A percentile compares a stretch with the other conserved stretches of the same genome.
Conservation (phyloP, 2,888 invertebrate species). For the Latrodectus elegans region DNA sequence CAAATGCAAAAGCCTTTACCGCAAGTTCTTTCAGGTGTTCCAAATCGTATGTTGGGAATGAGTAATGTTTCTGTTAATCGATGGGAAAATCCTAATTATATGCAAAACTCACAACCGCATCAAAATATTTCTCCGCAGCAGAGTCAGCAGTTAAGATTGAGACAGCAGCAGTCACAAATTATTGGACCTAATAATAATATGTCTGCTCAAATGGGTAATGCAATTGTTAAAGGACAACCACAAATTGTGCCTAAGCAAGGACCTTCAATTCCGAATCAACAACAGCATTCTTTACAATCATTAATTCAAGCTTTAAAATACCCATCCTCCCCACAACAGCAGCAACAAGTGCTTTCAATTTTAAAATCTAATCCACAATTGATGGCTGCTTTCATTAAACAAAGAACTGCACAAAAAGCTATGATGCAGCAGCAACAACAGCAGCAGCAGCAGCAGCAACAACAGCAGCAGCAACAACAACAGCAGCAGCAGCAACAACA, state of each 20-base stretch:
- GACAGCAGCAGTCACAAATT: conserved; percentile 72
- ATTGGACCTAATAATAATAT: conserved; percentile 68
- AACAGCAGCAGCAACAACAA: conserved; percentile 57
- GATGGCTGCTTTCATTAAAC: conserved; percentile 95
- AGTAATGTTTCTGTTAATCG: conserved; percentile 35
- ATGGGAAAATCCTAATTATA: conserved; percentile 74
- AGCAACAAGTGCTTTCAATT: conserved; percentile 88
- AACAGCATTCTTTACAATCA: conserved; percentile 76
- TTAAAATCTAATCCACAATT: conserved; percentile 94
- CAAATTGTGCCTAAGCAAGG: conserved; percentile 38
- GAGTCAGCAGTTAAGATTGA: conserved; percentile 72
- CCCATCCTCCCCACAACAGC: conserved; percentile 92
- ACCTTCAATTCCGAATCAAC: conserved; percentile 73
- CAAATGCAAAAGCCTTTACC: conserved; percentile 73
- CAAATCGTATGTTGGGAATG: conserved; percentile 44
- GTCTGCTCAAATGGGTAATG: conserved; percentile 55
- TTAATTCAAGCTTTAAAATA: conserved; percentile 92
- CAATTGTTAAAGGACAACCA: conserved; percentile 64
- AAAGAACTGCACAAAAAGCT: conserved; percentile 75
- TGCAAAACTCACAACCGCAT: conserved; percentile 73
- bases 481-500: conserved; percentile 73
- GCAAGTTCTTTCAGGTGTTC: conserved; percentile 46
- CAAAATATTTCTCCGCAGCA: conserved; percentile 74
- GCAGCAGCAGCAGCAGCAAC: conserved; percentile 71
- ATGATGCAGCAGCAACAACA: conserved; percentile 45